Conservation (phyloP, 2,888 invertebrate genomes). For the Panzeria rudis region DNA sequence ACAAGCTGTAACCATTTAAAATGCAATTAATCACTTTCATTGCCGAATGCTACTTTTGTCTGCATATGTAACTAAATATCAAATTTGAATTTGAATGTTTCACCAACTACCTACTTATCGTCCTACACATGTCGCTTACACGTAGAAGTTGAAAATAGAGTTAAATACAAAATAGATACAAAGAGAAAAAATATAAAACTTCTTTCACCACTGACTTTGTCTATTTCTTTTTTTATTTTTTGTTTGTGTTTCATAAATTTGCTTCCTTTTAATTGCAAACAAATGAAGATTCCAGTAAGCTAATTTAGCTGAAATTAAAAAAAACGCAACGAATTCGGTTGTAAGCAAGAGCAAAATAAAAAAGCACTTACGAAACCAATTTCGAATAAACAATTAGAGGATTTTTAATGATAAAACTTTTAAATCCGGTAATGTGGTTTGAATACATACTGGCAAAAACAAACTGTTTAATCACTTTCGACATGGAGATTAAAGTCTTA, state of each 20-base stretch:
- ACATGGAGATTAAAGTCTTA: conserved; percentile 83
- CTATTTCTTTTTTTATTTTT: neutral
- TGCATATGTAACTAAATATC: conserved; percentile 78
- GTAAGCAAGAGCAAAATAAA: conserved; percentile 12
- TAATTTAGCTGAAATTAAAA: conserved; percentile 71
- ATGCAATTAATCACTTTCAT: conserved; percentile 81
- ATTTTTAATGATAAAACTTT: conserved; percentile 36
- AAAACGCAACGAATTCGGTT: neutral
- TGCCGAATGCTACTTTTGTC: conserved; percentile 68
- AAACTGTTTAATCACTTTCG: conserved; percentile 83
- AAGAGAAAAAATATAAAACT: conserved; percentile 3
- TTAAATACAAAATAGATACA: neutral
- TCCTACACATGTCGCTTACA: conserved; percentile 7
- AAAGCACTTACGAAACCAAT: conserved; percentile 44
- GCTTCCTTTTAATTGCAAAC: conserved; percentile 65
- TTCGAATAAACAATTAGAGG: conserved; percentile 57
- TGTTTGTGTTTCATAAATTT: conserved; percentile 43
- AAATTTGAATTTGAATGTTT: neutral
- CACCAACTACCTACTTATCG: neutral
- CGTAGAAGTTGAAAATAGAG: neutral
- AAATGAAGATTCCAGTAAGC: conserved; percentile 68
- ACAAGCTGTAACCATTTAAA: conserved; percentile 80
- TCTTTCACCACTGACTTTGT: conserved; percentile 23
- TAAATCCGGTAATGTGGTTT: conserved; percentile 48
- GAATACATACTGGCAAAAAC: conserved; percentile 15